Evolutionary conservation across 2,888 invertebrate species (phyloP), one percentile per base, ranked within the genome.

Genomic region (Listrodromus nycthemerus): DNA sequence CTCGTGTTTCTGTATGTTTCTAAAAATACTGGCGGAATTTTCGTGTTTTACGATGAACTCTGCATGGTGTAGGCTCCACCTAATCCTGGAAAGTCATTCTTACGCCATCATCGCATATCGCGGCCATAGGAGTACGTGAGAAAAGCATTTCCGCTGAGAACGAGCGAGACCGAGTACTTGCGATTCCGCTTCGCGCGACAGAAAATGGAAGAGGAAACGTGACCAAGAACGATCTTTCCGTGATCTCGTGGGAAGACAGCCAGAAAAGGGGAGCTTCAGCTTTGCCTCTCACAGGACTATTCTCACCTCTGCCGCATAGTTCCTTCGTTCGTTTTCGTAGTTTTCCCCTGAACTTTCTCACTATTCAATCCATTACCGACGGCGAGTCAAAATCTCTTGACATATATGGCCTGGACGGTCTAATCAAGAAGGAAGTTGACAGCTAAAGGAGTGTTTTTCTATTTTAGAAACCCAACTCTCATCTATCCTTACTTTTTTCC

Each of bases 401-500:
- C 73, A 86, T 91, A 89, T 86, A 89, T 91, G 90, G 90, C 87
- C 87, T 92, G 91, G 92, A 91, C 91, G 89, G 90, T 41, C 33
- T 19, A 89, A 85, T 88, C 87, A 87, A 88, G 83, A 86, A 89
- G 88, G 89, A 89, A 86, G 69, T 71, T 61, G 45, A 82, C 74
- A 80, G 86, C 82, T 84, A 37, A 67, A 80, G 33, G 85, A 83
- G 86, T 86, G 88, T 87, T 50, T 61, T 33, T 16, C 58, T 21
- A 6, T 33, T 21, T 73, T 80, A 45, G 55, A 66, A 73, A 63
- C 37, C 37, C 10, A 37, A 37, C 10, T 37, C 37, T 37, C n/a
- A n/a, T n/a, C 10, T 8, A 33, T 69, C 66, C 30, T 67, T 58
- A 63, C 77, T 24, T 66, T 48, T 65, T 69, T 10, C 37, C 55